Evolutionary conservation across 2,888 invertebrate genomes (phyloP), one percentile per base, ranked within the genome.

Genomic region (Aricia artaxerxes): DNA sequence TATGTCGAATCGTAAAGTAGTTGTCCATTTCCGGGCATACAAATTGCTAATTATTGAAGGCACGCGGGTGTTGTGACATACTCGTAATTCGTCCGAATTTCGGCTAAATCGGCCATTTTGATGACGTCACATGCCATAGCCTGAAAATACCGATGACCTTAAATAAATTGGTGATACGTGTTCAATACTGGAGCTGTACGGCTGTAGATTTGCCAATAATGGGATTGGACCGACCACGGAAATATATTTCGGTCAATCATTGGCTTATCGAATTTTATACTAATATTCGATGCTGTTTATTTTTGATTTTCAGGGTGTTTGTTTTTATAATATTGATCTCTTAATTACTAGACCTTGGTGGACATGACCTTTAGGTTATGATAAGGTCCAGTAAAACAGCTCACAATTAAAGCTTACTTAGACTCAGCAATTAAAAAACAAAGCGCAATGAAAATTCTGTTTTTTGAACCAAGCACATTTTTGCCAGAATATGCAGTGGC

Each of bases 121-220:
- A 76, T 76, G 57, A 13, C 76, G 53, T 57, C 76, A 76, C 75
- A 76, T 76, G 35, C 57, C 57, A 13, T 49, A 24, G 35, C 53
- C 13, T 76, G 35, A 76, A 64, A 38, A 64, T 77, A 77, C 77
- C 61, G 35, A 64, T 40, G 38, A 44, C 77, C 80, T 80, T 80
- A 81, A 81, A 83, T 80, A 82, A 82, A 83, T 84, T 81, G 84
- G 78, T 77, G 73, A 77, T 79, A 82, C 83, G 84, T 84, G 84
- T 82, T 82, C 81, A 80, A 81, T 82, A 77, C 61, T 38, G 77
- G 24, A 40, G 60, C 35, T 35, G 38, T 61, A 76, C 76, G 57
- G 24, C 57, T 57, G 76, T 53, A 13, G 75, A 75, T 76, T 76
- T 76, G 57, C 76, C 76, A 31, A 76, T 76, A 76, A 76, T 53